Evolutionary conservation across 37 sponge, comb jelly and placozoan species (phyloP), one percentile per base, ranked within the genome.

Genomic region (Agelas oroides): DNA sequence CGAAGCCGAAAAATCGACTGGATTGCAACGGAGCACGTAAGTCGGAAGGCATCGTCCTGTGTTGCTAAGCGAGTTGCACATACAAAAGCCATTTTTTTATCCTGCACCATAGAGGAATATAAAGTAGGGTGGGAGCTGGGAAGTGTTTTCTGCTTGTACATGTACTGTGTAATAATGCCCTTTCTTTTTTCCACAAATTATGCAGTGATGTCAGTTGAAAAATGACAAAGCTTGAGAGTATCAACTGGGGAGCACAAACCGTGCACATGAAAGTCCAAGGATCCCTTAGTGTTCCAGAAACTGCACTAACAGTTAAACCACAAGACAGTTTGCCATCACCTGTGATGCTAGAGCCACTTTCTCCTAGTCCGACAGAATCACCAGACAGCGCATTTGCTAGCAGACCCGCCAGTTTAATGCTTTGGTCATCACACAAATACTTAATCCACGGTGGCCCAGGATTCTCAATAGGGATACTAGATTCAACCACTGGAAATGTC

Each of bases 361-460:
- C 28, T 28, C 64, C 64, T 5, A 62, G 11, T 31, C 57, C 76
- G 2, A 35, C 62, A 20, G 20, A 24, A 40, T 65, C 80, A 59
- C 58, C 31, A 32, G 60, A 35, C 53, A 52, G 57, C 5, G 23
- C 36, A 18, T 32, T 25, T 59, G 75, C 41, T 19, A 39, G 17
- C 21, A 17, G n/a, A 14, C 32, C 54, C 20, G 16, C 65, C 1
- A 80, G 70, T 41, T 35, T 65, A 60, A 28, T 71, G 16, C 62
- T 1, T 8, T 73, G 59, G 38, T 37, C 78, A 5, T 77, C 66
- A 25, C 82, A 70, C 56, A 74, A 77, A 20, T 65, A 81, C 59
- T 56, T 91, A 23, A 55, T 81, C 2, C 38, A 69, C 33, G 87
- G 92, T 23, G 92, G 87, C 13, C 87, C 92, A 14, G 87, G 87